Percentiles rank a stretch among this genome's conserved stretches.
Evolutionary conservation across 1,140 invertebrate genomes (phyloP).

Genomic region (Halesus radiatus): DNA sequence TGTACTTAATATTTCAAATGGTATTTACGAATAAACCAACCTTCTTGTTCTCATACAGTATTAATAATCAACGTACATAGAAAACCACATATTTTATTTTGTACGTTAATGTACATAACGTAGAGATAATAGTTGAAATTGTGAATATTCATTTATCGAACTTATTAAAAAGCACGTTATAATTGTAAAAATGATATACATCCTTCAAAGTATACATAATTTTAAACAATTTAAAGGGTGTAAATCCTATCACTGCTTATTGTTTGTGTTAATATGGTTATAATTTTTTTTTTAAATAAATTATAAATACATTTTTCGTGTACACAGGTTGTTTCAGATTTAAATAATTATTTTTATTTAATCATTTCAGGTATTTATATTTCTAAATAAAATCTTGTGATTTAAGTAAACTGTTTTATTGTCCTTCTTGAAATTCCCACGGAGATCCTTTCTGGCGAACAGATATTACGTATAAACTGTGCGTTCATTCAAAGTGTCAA

Average conservation of each 20-base stretch:
- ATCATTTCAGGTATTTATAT: constrained; percentile 37
- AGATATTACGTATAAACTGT: no score
- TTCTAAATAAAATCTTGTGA: constrained; percentile 38
- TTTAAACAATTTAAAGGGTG: background rate
- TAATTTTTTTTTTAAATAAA: background rate
- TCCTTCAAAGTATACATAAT: background rate
- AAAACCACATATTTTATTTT: no score
- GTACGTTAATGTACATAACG: no score
- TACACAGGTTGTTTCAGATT: background rate
- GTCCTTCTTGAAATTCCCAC: no score
- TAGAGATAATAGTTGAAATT: no score
- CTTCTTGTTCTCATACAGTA: no score
- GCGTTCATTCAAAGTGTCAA: no score
- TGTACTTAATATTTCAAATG: no score
- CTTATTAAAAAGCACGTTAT: background rate
- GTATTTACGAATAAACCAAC: no score
- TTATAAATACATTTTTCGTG: background rate
- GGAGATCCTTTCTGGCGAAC: no score
- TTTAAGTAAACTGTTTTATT: background rate
- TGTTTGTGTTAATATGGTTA: background rate
- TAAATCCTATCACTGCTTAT: background rate
- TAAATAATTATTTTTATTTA: constrained; percentile 2
- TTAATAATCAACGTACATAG: no score
- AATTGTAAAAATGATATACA: background rate
- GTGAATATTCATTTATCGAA: background rate